Conservation (phyloP, 2,797 vertebrate species). For the Halcyon leucocephala region DNA sequence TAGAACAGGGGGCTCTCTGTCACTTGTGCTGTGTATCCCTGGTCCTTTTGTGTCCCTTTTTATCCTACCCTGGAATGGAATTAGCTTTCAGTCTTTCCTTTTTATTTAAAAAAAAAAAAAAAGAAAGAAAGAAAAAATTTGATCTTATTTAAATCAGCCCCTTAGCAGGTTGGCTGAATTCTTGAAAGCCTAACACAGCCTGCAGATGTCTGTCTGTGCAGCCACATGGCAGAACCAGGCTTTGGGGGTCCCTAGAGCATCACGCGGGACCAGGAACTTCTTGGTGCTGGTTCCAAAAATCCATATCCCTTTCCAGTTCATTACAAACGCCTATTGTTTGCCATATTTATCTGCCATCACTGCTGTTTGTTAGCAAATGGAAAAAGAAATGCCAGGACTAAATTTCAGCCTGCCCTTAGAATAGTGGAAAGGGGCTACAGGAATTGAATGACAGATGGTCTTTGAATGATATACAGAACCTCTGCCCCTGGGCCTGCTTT, state of each 20-base stretch:
- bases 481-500: conserved; percentile 87
- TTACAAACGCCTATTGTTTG: conserved; percentile 85
- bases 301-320: conserved; percentile 84
- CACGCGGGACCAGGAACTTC: conserved; percentile 76
- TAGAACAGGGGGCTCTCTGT: not conserved
- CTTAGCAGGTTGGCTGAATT: conserved; percentile 79
- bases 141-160: conserved; percentile 84
- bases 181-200: conserved; percentile 71
- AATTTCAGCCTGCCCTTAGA: conserved; percentile 83
- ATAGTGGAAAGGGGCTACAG: conserved; percentile 81
- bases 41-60: conserved; percentile 63
- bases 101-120: not conserved
- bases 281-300: conserved; percentile 81
- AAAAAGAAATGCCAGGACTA: conserved; percentile 88
- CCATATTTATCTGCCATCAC: conserved; percentile 87
- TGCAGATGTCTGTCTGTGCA: conserved; percentile 83
- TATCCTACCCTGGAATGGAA: conserved; percentile 63
- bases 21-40: not conserved
- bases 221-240: conserved; percentile 83
- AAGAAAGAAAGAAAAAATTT: conserved; percentile 3
- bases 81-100: conserved; percentile 58
- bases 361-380: conserved; percentile 91
- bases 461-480: conserved; percentile 93
- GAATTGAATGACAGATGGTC: conserved; percentile 93
- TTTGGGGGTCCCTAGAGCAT: conserved; percentile 79